Conservation (phyloP, 2,113 vertebrate genomes). For the Pongo pygmaeus region DNA sequence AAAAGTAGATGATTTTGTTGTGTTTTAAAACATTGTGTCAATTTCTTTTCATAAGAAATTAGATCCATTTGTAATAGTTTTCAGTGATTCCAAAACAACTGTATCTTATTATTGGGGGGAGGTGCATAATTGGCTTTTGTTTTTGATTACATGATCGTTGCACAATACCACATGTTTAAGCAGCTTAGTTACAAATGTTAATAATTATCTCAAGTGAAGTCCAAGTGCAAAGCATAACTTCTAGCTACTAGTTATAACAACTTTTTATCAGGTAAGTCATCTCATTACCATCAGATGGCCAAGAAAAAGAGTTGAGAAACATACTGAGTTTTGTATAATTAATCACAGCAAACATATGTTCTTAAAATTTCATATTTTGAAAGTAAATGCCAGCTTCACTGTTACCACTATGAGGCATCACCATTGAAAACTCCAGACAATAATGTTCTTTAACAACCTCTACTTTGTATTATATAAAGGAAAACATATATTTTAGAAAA, state of each 20-base stretch:
- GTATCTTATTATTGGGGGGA: neutral
- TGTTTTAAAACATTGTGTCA: neutral
- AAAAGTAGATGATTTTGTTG: neutral
- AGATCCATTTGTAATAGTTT: neutral
- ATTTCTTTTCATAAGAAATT: neutral
- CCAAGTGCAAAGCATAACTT: neutral
- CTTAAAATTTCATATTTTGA: slow-evolving; percentile 18
- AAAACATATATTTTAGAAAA: neutral
- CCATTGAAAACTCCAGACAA: neutral
- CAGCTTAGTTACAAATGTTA: neutral
- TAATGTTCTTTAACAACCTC: neutral
- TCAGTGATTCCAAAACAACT: neutral
- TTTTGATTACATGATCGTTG: neutral
- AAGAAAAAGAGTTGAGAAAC: neutral
- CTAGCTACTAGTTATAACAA: neutral
- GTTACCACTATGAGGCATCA: neutral
- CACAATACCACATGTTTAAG: neutral
- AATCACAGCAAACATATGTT: slow-evolving; percentile 35
- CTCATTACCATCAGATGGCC: slow-evolving; percentile 16
- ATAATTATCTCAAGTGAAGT: neutral
- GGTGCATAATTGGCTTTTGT: too few species aligned
- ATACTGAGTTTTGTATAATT: slow-evolving; percentile 35
- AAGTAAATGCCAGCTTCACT: neutral
- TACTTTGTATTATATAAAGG: neutral
- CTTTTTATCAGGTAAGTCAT: neutral